phyloP scores from a whole-genome alignment of 2,113 vertebrate species.

The Saimiri boliviensis region DNA sequence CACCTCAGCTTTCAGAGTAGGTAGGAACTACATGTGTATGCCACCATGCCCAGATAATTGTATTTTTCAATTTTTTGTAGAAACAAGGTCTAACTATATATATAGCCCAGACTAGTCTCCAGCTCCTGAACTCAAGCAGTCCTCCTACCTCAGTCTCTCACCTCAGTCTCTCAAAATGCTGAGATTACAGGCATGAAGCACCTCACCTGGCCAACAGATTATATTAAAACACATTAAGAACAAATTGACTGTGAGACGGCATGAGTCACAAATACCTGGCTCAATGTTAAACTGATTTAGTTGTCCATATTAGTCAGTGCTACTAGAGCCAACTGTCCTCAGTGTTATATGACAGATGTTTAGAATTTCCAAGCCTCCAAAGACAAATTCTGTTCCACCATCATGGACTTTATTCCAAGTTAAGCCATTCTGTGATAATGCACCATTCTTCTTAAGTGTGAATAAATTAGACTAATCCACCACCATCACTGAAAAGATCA shows the following conservation, averaged over 20 bases:
- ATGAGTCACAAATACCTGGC: neutral
- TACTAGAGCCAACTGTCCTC: neutral
- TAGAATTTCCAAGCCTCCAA: neutral
- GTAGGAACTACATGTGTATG: no score
- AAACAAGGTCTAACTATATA: no score
- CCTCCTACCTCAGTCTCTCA: no score
- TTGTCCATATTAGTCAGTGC: neutral
- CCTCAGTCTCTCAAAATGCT: no score
- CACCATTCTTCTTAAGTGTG: neutral
- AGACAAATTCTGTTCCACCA: neutral
- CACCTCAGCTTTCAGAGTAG: no score
- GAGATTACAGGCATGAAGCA: no score
- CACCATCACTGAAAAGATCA: neutral
- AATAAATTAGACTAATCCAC: neutral
- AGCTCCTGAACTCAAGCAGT: no score
- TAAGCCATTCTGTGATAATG: neutral
- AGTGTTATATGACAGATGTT: neutral
- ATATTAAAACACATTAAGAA: neutral
- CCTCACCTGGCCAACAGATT: neutral
- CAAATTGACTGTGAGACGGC: neutral
- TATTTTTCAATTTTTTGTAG: no score
- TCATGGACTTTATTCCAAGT: neutral
- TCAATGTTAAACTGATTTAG: neutral
- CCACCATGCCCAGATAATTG: no score
- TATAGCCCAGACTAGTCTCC: no score